Evolutionary conservation across 2,113 vertebrate genomes (phyloP).

Genomic region (Lycaon pictus): DNA sequence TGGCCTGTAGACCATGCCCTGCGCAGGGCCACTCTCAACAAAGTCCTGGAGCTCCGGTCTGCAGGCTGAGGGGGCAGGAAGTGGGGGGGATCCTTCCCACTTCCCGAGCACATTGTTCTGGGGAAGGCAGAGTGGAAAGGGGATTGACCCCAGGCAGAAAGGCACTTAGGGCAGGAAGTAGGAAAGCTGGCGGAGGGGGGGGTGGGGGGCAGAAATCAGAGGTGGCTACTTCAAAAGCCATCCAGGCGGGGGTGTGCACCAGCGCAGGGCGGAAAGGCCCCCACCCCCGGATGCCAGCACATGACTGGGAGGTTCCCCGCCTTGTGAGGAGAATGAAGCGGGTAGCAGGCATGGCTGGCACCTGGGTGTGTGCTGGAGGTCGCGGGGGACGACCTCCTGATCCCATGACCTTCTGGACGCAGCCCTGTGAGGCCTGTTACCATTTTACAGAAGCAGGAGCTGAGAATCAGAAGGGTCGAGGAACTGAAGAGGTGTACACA

Average conservation of each 20-base stretch:
- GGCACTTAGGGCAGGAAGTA: neutral
- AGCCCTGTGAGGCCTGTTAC: too few species aligned
- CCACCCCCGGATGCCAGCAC: accelerated
- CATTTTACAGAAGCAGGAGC: neutral
- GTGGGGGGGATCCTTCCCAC: accelerated
- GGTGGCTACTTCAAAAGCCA: neutral
- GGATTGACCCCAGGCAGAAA: neutral
- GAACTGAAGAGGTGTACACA: neutral
- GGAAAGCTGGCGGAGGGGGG: neutral
- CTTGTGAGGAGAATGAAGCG: neutral
- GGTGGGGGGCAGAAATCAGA: too few species aligned
- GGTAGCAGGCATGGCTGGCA: accelerated
- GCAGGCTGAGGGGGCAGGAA: accelerated
- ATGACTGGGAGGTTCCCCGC: neutral
- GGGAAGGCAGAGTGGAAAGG: too few species aligned
- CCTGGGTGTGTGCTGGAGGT: neutral
- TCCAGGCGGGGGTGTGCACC: accelerated
- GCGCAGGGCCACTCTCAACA: too few species aligned
- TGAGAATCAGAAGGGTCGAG: neutral
- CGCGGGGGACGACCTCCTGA: neutral
- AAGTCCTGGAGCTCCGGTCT: neutral
- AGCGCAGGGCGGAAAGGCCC: accelerated
- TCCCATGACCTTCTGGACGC: neutral
- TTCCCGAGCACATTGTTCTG: neutral
- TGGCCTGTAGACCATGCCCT: too few species aligned